These are phyloP conservation scores for Drosophila lacteicornis DNA, from an alignment of 1,140 invertebrate species.

Conservation along the genomic window DNA sequence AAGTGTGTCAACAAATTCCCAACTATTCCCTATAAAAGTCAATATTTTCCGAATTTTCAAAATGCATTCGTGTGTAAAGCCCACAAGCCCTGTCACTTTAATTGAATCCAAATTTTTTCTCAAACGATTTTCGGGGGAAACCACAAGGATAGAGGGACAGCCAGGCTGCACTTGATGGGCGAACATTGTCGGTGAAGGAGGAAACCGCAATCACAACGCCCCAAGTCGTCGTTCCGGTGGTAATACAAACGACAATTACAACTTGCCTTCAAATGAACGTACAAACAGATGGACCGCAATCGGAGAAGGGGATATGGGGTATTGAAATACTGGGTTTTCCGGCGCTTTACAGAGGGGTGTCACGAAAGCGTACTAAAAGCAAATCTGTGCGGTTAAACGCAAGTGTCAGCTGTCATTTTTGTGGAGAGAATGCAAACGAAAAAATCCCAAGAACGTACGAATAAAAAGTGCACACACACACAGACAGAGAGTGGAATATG, in stretches of 20 bases:
- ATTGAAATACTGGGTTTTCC: background rate
- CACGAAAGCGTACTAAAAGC: slow-evolving; percentile 50
- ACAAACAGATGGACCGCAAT: slow-evolving; percentile 74
- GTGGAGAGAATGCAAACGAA: slow-evolving; percentile 44
- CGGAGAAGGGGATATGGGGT: slow-evolving; percentile 20
- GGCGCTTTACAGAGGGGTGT: slow-evolving; percentile 1
- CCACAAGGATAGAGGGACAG: slow-evolving; percentile 5
- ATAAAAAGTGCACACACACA: slow-evolving; percentile 12
- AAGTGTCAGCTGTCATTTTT: slow-evolving; percentile 83
- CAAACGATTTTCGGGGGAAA: slow-evolving; percentile 15
- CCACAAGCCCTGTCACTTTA: slow-evolving; percentile 21
- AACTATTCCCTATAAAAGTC: background rate
- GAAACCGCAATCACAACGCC: slow-evolving; percentile 66
- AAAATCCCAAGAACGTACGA: slow-evolving; percentile 19
- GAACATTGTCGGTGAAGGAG: slow-evolving; percentile 16
- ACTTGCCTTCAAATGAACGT: slow-evolving; percentile 63
- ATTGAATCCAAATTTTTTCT: slow-evolving; percentile 37
- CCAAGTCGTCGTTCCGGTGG: slow-evolving; percentile 53
- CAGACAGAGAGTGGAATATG: slow-evolving; percentile 52
- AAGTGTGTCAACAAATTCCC: background rate
- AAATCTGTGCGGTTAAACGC: slow-evolving; percentile 82
- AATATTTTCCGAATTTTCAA: background rate
- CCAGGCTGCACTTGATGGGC: slow-evolving; percentile 7
- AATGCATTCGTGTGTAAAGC: slow-evolving; percentile 21
- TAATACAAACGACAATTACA: slow-evolving; percentile 82